These are phyloP conservation scores for Myotis brandtii DNA, from an alignment of 2,113 vertebrate genomes.

Conservation along the genomic window DNA sequence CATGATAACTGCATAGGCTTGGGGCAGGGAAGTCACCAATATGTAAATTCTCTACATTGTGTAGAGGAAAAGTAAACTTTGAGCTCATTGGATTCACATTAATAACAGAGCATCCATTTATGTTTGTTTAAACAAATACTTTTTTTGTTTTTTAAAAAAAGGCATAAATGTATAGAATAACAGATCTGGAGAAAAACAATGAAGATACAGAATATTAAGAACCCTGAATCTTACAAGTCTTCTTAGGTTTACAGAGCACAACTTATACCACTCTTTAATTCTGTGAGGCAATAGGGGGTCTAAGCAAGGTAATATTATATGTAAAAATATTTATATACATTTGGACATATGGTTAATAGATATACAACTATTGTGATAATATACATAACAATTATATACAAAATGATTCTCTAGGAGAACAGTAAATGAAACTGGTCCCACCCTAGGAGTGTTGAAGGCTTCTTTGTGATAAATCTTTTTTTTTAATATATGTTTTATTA, in stretches of 20 bases:
- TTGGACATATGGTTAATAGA: neutral
- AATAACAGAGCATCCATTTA: neutral
- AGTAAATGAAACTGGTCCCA: neutral
- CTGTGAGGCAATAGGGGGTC: neutral
- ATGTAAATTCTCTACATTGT: neutral
- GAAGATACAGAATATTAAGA: neutral
- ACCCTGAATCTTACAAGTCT: neutral
- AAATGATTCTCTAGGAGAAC: neutral
- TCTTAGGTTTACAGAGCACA: neutral
- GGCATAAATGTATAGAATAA: neutral
- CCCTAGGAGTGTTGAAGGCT: neutral
- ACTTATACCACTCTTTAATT: neutral
- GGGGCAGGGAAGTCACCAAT: neutral
- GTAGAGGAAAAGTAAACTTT: neutral
- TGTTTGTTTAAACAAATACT: neutral
- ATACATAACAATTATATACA: neutral
- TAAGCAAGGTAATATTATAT: neutral
- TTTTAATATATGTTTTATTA: too few relatives aligned
- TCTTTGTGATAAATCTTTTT: neutral
- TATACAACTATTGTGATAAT: neutral
- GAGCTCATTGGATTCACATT: neutral
- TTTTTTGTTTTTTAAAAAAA: neutral
- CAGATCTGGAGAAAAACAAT: neutral
- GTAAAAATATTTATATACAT: neutral
- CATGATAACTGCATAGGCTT: neutral